These are phyloP conservation scores for Brachymystax lenok DNA, from an alignment of 2,797 vertebrate species.

Conservation along the genomic window DNA sequence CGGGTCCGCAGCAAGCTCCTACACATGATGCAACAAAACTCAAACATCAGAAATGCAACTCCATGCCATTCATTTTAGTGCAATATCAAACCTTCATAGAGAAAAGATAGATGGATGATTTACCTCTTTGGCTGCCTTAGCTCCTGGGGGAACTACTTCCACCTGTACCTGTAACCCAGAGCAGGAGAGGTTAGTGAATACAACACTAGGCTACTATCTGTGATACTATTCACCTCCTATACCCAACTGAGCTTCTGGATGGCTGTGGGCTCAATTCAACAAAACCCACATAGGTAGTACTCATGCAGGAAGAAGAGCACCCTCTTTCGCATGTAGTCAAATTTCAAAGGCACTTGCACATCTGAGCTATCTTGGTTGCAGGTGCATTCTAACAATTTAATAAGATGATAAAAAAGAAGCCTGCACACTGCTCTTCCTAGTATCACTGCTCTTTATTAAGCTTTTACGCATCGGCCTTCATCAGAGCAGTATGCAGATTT, in stretches of 20 bases:
- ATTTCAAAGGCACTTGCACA: no score
- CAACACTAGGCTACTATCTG: not conserved
- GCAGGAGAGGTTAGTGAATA: constrained; percentile 28
- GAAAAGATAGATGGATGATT: not conserved
- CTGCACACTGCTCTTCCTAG: no score
- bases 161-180: constrained; percentile 70
- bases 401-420: no score
- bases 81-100: not conserved
- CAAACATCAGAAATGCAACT: constrained; percentile 22
- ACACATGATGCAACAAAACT: constrained; percentile 55
- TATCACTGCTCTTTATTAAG: no score
- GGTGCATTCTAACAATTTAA: no score
- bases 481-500: no score
- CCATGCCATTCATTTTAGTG: not conserved
- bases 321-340: no score
- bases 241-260: not conserved
- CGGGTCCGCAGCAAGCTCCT: constrained; percentile 64
- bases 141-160: constrained; percentile 55
- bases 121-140: constrained; percentile 66
- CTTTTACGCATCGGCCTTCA: no score
- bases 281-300: not conserved
- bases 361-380: no score
- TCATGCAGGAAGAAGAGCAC: not conserved
- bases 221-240: not conserved
- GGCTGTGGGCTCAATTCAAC: not conserved